Evolutionary conservation across 2,113 vertebrate genomes (phyloP).

Genomic region (Platysternon megacephalum): DNA sequence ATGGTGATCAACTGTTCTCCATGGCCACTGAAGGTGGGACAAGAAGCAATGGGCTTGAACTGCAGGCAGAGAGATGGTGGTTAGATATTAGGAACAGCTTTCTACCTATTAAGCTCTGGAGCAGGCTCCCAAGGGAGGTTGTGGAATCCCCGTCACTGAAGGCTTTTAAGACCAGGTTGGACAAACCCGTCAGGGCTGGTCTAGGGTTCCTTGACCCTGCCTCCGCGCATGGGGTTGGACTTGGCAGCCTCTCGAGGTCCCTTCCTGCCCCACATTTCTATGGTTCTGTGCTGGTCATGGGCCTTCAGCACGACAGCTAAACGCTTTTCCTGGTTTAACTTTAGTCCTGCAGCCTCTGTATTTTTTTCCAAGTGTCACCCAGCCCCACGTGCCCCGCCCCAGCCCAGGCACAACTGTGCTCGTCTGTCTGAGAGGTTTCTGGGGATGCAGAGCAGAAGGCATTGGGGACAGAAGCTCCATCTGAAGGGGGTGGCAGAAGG

Average conservation of each 20-base stretch:
- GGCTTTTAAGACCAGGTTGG: neutral
- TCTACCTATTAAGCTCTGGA: too few relatives aligned
- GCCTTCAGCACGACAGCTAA: neutral
- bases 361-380: neutral
- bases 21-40: too few relatives aligned
- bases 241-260: neutral
- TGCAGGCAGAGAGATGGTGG: too few relatives aligned
- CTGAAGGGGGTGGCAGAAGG: too few relatives aligned
- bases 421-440: neutral
- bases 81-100: too few relatives aligned
- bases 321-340: neutral
- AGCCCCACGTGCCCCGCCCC: neutral
- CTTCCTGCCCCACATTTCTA: neutral
- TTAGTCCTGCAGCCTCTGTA: neutral
- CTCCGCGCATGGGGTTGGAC: neutral
- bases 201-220: neutral
- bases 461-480: too few relatives aligned
- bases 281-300: neutral
- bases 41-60: too few relatives aligned
- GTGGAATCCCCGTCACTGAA: neutral
- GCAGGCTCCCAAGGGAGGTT: neutral
- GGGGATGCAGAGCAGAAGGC: neutral
- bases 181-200: neutral
- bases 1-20: too few relatives aligned
- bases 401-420: neutral